Base-by-base conservation (phyloP, 2,113 vertebrate genomes). In the Empidonax alnorum region DNA sequence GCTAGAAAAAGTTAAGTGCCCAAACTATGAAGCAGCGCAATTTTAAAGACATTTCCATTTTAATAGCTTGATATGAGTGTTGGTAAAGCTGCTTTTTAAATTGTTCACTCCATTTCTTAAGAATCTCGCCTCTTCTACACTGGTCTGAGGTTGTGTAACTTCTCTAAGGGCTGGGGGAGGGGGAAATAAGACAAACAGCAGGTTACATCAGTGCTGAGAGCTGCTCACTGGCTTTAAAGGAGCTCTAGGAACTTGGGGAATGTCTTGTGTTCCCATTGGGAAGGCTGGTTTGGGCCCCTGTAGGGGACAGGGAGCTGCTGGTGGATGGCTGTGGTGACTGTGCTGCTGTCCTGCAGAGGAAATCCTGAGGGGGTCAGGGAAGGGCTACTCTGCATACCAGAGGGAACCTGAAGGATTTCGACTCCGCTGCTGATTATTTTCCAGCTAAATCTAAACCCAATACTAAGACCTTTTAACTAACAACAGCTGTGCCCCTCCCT, bases 401-500 rank as follows among this genome's bases (percentile, higher is more conserved):
- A n/a, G n/a, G n/a, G 37, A 68, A 16, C 72, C 33, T 47, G 35
- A 27, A 47, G 37, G 35, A 47, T 65, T 66, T 69, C 6, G 37
- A 49, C 9, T 44, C 14, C 28, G 20, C 41, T 59, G 39, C 44
- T 90, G 31, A 6, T 65, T 52, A 12, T 62, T 44, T 73, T 71
- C 53, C n/a, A 72, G 41, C 30, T 67, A 61, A 41, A 61, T n/a
- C 27, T n/a, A 33, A 89, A 47, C 27, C 4, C 19, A 30, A 1
- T 21, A 10, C 9, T 7, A 46, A 58, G 25, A 50, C 37, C 22
- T 33, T 12, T 5, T 79, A 47, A 55, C 25, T 33, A 75, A 18
- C 0, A 3, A 8, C 7, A 82, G 39, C 35, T 27, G 27, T 50
- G 22, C 39, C 18, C 4, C 6, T 1, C 12, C 14, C 15, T 59